Evolutionary conservation across 2,113 vertebrate genomes (phyloP).

Genomic region (Neolamprologus ventralis): DNA sequence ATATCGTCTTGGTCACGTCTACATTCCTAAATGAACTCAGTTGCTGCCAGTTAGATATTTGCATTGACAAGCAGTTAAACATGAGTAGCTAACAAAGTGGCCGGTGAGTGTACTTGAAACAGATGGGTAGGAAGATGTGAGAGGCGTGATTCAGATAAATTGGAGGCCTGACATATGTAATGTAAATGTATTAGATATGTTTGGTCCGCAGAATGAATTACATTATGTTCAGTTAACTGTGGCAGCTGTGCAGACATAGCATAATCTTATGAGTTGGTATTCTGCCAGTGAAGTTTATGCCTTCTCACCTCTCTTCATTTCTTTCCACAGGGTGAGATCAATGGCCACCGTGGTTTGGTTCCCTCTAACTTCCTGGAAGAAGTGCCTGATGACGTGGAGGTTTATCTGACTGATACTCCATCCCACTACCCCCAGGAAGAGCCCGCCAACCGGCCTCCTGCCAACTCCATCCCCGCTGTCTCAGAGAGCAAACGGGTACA

Average conservation of each 20-base stretch:
- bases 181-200: neutral
- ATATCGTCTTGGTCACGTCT: neutral
- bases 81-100: neutral
- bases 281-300: neutral
- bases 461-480: slow-evolving; percentile 32
- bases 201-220: neutral
- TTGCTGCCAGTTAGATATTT: neutral
- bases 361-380: slow-evolving; percentile 95
- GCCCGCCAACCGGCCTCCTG: slow-evolving; percentile 42
- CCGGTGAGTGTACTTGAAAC: neutral
- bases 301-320: neutral
- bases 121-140: neutral
- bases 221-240: neutral
- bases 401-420: slow-evolving; percentile 88
- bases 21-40: neutral
- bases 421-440: slow-evolving; percentile 75
- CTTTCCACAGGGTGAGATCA: slow-evolving; percentile 81
- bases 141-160: neutral
- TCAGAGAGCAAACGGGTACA: slow-evolving; percentile 77
- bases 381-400: slow-evolving; percentile 81
- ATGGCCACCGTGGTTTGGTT: slow-evolving; percentile 87
- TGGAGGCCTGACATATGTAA: neutral
- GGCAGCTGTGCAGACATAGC: neutral
- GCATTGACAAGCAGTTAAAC: neutral
- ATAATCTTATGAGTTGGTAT: neutral